phyloP scores from a whole-genome alignment of 2,113 vertebrate species.

The Ursus arctos region DNA sequence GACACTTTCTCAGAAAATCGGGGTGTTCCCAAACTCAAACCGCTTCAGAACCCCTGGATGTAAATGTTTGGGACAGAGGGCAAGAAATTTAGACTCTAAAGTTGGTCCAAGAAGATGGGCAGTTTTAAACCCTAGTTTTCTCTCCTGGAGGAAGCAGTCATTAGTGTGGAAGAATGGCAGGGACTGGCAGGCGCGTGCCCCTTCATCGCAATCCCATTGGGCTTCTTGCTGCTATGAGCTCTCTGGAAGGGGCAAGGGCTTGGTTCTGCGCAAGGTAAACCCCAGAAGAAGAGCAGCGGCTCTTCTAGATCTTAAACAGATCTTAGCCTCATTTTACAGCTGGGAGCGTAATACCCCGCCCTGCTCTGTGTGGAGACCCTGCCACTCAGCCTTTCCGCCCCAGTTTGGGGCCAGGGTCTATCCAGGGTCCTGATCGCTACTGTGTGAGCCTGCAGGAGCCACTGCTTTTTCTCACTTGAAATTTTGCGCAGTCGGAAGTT shows the following conservation, averaged over 20 bases:
- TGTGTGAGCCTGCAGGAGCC: neutral
- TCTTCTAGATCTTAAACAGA: neutral
- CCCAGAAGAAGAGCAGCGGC: neutral
- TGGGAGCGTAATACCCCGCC: neutral
- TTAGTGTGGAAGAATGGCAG: neutral
- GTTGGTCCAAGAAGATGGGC: neutral
- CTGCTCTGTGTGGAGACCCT: neutral
- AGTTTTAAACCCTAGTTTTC: constrained; percentile 45
- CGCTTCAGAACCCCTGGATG: constrained; percentile 48
- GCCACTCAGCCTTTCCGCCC: neutral
- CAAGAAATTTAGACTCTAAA: constrained; percentile 67
- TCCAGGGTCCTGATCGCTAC: constrained; percentile 81
- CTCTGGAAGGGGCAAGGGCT: neutral
- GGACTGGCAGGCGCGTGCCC: neutral
- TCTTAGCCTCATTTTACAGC: neutral
- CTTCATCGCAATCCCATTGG: constrained; percentile 33
- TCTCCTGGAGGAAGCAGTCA: neutral
- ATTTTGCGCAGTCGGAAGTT: neutral
- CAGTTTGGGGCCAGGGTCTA: constrained; percentile 69
- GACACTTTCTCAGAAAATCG: constrained; percentile 59
- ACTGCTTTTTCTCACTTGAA: neutral
- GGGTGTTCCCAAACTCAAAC: constrained; percentile 57
- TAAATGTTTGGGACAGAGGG: constrained; percentile 47
- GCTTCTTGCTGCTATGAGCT: constrained; percentile 21
- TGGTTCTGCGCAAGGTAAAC: neutral